Conservation (phyloP, 2,113 vertebrate genomes). For the Marmota flaviventris region DNA sequence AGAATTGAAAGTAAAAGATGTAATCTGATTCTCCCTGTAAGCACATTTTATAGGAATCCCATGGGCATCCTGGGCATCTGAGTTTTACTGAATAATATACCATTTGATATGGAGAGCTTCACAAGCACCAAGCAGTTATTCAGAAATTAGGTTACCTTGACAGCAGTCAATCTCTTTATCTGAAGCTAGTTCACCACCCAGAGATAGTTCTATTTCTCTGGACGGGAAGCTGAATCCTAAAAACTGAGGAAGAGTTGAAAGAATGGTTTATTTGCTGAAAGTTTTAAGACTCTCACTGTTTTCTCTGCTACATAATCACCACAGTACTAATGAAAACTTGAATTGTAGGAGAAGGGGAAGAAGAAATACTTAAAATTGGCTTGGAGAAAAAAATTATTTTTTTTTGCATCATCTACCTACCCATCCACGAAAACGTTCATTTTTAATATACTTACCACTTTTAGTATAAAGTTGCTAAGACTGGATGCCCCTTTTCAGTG, state of each 20-base stretch:
- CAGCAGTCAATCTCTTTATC: neutral
- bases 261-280: constrained; percentile 57
- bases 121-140: neutral
- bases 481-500: neutral
- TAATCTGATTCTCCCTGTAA: constrained; percentile 76
- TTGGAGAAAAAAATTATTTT: constrained; percentile 77
- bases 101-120: neutral
- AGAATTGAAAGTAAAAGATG: neutral
- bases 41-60: constrained; percentile 90
- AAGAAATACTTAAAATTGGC: neutral
- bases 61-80: constrained; percentile 88
- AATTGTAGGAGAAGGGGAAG: constrained; percentile 65
- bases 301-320: neutral
- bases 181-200: neutral
- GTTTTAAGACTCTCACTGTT: neutral
- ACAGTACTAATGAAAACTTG: neutral
- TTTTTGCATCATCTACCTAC: constrained; percentile 79
- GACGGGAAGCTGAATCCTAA: neutral
- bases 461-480: constrained; percentile 83
- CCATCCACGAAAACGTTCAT: constrained; percentile 78
- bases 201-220: neutral
- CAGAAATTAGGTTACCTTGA: neutral
- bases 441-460: constrained; percentile 83
- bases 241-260: constrained; percentile 70
- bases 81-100: constrained; percentile 86